Percentiles rank a stretch among this genome's conserved stretches.
phyloP scores from a whole-genome alignment of 2,797 vertebrate genomes.

The Calcarius lapponicus region DNA sequence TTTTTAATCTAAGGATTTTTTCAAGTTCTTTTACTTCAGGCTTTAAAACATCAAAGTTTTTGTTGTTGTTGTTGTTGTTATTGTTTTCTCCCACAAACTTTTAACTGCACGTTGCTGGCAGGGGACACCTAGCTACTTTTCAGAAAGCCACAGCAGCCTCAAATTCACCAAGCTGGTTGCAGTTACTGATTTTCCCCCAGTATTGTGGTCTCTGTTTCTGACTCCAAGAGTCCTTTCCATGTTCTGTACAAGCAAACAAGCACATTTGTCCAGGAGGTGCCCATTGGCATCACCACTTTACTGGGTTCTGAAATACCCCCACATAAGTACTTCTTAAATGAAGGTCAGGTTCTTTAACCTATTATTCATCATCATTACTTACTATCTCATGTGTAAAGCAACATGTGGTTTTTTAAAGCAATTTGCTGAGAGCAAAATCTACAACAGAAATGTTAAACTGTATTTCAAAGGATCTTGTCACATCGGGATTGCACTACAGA shows the following conservation, averaged over 20 bases:
- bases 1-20: not conserved
- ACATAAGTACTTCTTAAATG: not conserved
- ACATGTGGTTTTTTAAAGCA: not conserved
- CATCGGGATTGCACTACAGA: not conserved
- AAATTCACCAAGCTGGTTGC: not conserved
- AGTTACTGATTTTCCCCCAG: not conserved
- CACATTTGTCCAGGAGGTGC: fast-evolving
- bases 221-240: not conserved
- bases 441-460: not conserved
- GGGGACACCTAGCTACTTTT: not conserved
- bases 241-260: not conserved
- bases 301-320: not conserved
- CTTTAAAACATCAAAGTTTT: not conserved
- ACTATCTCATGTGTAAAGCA: not conserved
- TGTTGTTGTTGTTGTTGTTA: not conserved
- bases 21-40: not conserved
- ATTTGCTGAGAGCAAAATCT: not conserved
- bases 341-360: not conserved
- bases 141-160: not conserved
- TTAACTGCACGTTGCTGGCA: not conserved
- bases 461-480: not conserved
- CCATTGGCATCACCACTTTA: not conserved
- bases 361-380: not conserved
- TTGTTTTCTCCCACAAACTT: not conserved
- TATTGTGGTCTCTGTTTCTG: not conserved